Evolutionary conservation across 2,888 invertebrate genomes (phyloP).

Genomic region (Callyntrura guangdongensis): DNA sequence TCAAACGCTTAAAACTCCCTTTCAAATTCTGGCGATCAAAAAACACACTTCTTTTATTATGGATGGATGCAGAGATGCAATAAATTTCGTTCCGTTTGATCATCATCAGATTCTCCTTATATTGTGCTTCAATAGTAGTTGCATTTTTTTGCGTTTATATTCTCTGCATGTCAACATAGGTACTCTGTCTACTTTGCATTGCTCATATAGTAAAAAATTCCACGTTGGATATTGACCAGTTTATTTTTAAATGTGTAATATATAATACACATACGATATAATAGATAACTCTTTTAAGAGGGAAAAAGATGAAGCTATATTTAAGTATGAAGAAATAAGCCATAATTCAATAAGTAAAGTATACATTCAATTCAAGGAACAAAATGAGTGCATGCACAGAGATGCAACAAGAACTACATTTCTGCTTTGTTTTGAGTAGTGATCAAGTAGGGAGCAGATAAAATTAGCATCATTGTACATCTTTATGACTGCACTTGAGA

Average conservation of each 20-base stretch:
- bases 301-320: too few species aligned
- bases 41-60: slow-evolving; percentile 9
- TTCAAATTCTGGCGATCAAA: slow-evolving; percentile 55
- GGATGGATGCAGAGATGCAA: background rate
- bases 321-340: too few species aligned
- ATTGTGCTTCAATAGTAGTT: background rate
- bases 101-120: slow-evolving; percentile 6
- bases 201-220: background rate
- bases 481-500: too few species aligned
- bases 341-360: too few species aligned
- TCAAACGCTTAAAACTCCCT: slow-evolving; percentile 9
- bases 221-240: background rate
- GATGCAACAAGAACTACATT: too few species aligned
- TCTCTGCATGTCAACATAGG: background rate
- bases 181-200: background rate
- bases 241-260: background rate
- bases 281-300: too few species aligned
- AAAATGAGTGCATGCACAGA: too few species aligned
- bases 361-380: too few species aligned
- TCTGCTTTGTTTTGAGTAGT: too few species aligned
- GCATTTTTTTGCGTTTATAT: background rate
- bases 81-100: slow-evolving; percentile 55
- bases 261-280: too few species aligned
- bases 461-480: too few species aligned
- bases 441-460: too few species aligned